phyloP scores from a whole-genome alignment of 2,113 vertebrate species.

The Vombatus ursinus region DNA sequence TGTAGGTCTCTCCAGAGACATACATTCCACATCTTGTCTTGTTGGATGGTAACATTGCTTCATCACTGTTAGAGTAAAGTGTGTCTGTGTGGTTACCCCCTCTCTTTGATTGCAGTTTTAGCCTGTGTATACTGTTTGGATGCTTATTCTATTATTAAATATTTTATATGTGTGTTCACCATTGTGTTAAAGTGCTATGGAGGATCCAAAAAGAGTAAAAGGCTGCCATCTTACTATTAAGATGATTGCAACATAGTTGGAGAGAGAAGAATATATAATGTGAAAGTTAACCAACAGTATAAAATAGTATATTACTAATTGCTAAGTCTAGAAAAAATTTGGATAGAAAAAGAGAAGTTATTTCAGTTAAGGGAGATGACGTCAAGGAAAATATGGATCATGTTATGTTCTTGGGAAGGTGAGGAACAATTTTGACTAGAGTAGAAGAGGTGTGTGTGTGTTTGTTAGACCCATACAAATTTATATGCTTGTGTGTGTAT shows the following conservation, averaged over 20 bases:
- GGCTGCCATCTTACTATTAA: neutral
- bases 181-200: neutral
- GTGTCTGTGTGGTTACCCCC: too few relatives aligned
- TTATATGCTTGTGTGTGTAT: neutral
- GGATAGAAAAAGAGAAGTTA: neutral
- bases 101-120: too few relatives aligned
- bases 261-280: neutral
- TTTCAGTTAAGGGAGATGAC: too few relatives aligned
- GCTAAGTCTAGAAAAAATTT: neutral
- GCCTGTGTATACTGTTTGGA: too few relatives aligned
- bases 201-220: neutral
- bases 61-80: neutral
- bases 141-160: too few relatives aligned
- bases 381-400: neutral
- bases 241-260: neutral
- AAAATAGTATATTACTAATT: slow-evolving; percentile 1
- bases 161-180: too few relatives aligned
- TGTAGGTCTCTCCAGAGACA: neutral
- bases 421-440: neutral
- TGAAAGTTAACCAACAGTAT: neutral
- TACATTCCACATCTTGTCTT: neutral
- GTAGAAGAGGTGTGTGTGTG: neutral
- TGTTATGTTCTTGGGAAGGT: neutral
- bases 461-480: neutral
- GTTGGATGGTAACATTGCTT: neutral